Evolutionary conservation across 2,888 invertebrate genomes (phyloP), one percentile per base, ranked within the genome.

Genomic region (Drosophila paracracens): DNA sequence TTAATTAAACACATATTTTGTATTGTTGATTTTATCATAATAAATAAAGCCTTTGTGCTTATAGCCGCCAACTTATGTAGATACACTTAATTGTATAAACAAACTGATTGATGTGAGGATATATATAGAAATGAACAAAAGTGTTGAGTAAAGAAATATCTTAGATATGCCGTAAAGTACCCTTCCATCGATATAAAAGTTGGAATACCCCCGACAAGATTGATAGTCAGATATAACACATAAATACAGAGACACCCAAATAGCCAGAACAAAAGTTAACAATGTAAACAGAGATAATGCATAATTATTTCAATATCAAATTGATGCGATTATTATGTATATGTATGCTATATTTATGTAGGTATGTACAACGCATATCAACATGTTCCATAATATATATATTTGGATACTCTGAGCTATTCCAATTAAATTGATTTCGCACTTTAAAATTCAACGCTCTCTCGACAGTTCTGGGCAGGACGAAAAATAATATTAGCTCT

Each of bases 271-370:
- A 27, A 56, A 36, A 33, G 25, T 33, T 6, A 58, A n/a, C 51
- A 68, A 68, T 35, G 43, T 35, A 52, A 59, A 59, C 36, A 11
- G 36, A 59, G 58, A 27, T 54, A 50, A 74, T 54, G 31, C 58
- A 74, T 68, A 51, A 46, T 54, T 73, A 74, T 73, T 74, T 72
- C 67, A 48, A 31, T 48, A 54, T n/a, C 59, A 74, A 74, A 72
- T 72, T 53, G 67, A 66, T 50, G 31, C 10, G 21, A 64, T 33
- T 7, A 31, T n/a, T n/a, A 16, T 62, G 11, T 6, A 11, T 8
- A 11, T 21, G 7, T 33, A 18, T 10, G 16, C 25, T 8, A n/a
- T 1, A 16, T n/a, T 3, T 31, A 7, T 21, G 3, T 25, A 3
- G 25, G 25, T 38, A 10, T 7, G 46, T 46, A 1, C 7, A 46